Evolutionary conservation across 2,113 vertebrate species (phyloP), one percentile per base, ranked within the genome.

Genomic region (Urocynchramus pylzowi): DNA sequence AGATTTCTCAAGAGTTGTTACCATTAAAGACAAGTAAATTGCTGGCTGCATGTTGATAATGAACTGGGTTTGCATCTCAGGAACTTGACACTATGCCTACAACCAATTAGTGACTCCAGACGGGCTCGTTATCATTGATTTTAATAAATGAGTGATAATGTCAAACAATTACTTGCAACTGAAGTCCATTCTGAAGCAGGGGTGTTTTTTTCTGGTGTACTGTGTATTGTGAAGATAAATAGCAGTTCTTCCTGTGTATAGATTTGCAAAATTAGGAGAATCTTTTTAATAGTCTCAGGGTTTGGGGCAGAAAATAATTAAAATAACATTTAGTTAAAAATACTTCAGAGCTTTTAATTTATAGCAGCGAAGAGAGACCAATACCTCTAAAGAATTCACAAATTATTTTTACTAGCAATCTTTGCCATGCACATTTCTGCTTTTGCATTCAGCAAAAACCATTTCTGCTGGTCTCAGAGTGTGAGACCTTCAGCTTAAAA

Each of bases 41-140:
- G 65, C 69, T 84, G 86, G 16, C 57, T 89, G 73, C 53, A 44
- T 61, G 52, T 91, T 87, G 56, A 78, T 87, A 88, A 88, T 86
- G 83, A 96, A 50, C 69, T 50, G n/a, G 0, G 12, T 90, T 90
- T 89, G 59, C 60, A 47, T 95, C 74, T 78, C 39, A 90, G 60
- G 91, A 90, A 26, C 41, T 92, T 90, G 82, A 67, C 45, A 7
- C 73, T 84, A 5, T 81, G 65, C 44, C 28, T 92, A 87, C 71
- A 90, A 89, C 44, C 86, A 92, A 78, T 94, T 87, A 96, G 73
- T 5, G 1, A 71, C 86, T 95, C 80, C 73, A 84, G 45, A 88
- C 0, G 11, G 77, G 37, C 44, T 94, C 37, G 57, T 81, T 95
- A 81, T 84, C n/a, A n/a, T 89, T 57, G 41, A 79, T 92, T 90